Evolutionary conservation across 2,113 vertebrate genomes (phyloP).

Genomic region (Cisticola juncidis): DNA sequence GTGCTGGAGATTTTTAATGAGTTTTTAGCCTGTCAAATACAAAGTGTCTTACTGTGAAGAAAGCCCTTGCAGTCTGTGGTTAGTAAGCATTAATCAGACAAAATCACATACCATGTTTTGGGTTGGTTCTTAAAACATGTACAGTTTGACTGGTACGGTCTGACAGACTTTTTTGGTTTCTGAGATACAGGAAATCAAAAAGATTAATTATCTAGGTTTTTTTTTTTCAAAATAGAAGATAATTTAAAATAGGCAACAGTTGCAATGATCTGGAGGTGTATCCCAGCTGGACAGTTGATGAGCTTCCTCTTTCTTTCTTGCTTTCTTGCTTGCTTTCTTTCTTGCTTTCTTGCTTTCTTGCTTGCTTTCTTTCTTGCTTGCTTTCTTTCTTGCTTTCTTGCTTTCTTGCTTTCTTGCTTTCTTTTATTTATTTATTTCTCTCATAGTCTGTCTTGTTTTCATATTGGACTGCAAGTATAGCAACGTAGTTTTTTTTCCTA

Average conservation of each 20-base stretch:
- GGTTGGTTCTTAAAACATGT: background rate
- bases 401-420: background rate
- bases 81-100: background rate
- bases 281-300: background rate
- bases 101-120: background rate
- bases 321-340: background rate
- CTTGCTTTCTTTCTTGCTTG: background rate
- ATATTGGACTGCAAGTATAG: background rate
- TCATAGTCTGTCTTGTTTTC: background rate
- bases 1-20: background rate
- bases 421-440: background rate
- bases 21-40: background rate
- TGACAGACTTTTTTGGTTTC: background rate
- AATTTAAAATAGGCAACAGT: background rate
- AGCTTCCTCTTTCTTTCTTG: background rate
- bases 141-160: background rate
- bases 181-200: background rate
- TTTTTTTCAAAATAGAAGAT: background rate
- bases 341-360: background rate
- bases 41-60: background rate
- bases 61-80: background rate
- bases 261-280: background rate
- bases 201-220: background rate
- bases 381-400: background rate
- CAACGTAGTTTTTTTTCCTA: background rate